A percentile compares a stretch with the other conserved stretches of the same genome.
These are phyloP conservation scores for Tiliacea citrago DNA, from an alignment of 2,888 invertebrate species.

Conservation along the genomic window DNA sequence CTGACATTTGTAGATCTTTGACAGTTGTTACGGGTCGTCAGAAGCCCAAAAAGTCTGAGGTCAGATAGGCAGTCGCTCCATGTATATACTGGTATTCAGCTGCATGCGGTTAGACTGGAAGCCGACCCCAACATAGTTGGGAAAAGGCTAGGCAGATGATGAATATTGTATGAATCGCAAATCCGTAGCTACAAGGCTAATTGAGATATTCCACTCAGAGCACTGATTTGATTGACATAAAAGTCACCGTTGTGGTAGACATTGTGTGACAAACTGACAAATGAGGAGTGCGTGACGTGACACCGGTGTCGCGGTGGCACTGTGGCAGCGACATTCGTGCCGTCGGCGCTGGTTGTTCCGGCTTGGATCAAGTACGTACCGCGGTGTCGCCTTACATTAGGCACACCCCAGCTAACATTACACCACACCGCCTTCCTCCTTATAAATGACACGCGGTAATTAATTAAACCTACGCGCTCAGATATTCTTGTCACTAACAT, in stretches of 20 bases:
- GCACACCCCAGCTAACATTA: constrained; percentile 67
- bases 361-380: constrained; percentile 70
- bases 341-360: constrained; percentile 50
- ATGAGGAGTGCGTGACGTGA: constrained; percentile 79
- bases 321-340: constrained; percentile 36
- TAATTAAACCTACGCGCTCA: constrained; percentile 80
- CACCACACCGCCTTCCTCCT: constrained; percentile 76
- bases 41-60: too few relatives aligned
- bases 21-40: too few relatives aligned
- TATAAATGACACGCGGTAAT: constrained; percentile 83
- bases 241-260: constrained; percentile 68
- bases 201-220: too few relatives aligned
- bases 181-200: constrained; percentile 51
- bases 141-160: too few relatives aligned
- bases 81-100: too few relatives aligned
- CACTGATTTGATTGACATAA: too few relatives aligned
- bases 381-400: constrained; percentile 76
- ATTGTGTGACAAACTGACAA: constrained; percentile 82
- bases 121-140: too few relatives aligned
- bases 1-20: too few relatives aligned
- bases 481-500: constrained; percentile 79
- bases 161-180: too few relatives aligned
- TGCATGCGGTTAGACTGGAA: too few relatives aligned
- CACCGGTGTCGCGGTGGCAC: constrained; percentile 47
- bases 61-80: too few relatives aligned